phyloP scores from a whole-genome alignment of 2,888 invertebrate genomes.

The Luffia ferchaultella region DNA sequence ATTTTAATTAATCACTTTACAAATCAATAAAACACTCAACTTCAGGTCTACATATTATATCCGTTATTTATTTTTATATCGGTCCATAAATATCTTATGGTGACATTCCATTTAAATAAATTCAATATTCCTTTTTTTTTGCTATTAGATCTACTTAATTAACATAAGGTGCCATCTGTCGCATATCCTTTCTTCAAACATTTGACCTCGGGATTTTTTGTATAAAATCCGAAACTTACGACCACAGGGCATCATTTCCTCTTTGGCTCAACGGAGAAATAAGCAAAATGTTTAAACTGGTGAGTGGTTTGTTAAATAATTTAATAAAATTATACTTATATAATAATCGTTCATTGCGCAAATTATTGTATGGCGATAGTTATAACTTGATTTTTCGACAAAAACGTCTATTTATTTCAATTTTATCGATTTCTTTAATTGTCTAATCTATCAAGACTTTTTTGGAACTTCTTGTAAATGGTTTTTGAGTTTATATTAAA shows the following conservation, averaged over 20 bases:
- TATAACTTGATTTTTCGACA: too few relatives aligned
- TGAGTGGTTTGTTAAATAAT: too few relatives aligned
- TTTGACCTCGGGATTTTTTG: conserved; percentile 8
- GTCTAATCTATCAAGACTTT: too few relatives aligned
- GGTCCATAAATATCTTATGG: background rate
- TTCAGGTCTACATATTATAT: too few relatives aligned
- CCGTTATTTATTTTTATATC: background rate
- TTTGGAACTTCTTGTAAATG: too few relatives aligned
- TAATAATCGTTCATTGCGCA: too few relatives aligned
- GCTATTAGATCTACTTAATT: background rate
- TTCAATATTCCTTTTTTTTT: background rate
- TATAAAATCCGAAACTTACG: conserved; percentile 21
- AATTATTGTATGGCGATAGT: too few relatives aligned
- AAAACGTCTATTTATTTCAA: background rate
- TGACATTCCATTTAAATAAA: background rate
- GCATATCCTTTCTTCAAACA: background rate
- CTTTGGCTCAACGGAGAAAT: conserved; percentile 16
- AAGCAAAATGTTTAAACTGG: conserved; percentile 57
- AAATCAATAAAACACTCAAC: too few relatives aligned
- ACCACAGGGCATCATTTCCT: conserved; percentile 18
- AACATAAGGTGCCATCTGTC: background rate
- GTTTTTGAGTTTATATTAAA: too few relatives aligned
- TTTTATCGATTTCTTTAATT: conserved; percentile 9
- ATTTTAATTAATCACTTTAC: too few relatives aligned
- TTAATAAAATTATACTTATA: too few relatives aligned